These are phyloP conservation scores for Phalacrocorax brasilianus DNA, from an alignment of 2,113 vertebrate genomes.

Conservation along the genomic window DNA sequence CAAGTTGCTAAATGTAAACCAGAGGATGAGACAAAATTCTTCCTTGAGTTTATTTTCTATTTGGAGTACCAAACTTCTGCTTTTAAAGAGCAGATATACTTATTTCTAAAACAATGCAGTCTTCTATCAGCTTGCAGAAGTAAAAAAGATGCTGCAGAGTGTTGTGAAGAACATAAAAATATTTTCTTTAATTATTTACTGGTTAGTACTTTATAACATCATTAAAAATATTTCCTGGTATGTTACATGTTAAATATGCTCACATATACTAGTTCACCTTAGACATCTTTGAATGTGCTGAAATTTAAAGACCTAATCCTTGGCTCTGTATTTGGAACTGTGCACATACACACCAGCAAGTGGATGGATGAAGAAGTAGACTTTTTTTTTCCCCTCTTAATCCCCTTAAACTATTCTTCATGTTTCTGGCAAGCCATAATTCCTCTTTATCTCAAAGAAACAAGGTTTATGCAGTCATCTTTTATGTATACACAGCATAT, in stretches of 20 bases:
- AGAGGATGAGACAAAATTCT: not conserved
- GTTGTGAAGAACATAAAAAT: not conserved
- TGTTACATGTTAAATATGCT: not conserved
- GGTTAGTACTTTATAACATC: not conserved
- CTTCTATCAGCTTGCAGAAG: not conserved
- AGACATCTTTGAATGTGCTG: not conserved
- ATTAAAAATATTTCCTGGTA: not conserved
- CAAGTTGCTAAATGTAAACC: not conserved
- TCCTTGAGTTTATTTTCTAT: not conserved
- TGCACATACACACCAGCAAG: not conserved
- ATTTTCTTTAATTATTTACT: not conserved
- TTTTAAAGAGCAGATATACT: not conserved
- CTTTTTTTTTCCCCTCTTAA: not conserved
- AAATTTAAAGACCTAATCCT: not conserved
- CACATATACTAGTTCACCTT: not conserved
- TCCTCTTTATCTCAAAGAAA: not conserved
- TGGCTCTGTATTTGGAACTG: not conserved
- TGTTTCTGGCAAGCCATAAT: not conserved
- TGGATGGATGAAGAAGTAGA: not conserved
- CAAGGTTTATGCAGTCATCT: not conserved
- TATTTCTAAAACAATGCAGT: not conserved
- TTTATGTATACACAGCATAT: not conserved
- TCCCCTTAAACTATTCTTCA: not conserved
- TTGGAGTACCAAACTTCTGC: not conserved
- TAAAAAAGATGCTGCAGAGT: not conserved